Base-by-base conservation (phyloP, 2,113 vertebrate genomes). In the Halichoerus grypus region DNA sequence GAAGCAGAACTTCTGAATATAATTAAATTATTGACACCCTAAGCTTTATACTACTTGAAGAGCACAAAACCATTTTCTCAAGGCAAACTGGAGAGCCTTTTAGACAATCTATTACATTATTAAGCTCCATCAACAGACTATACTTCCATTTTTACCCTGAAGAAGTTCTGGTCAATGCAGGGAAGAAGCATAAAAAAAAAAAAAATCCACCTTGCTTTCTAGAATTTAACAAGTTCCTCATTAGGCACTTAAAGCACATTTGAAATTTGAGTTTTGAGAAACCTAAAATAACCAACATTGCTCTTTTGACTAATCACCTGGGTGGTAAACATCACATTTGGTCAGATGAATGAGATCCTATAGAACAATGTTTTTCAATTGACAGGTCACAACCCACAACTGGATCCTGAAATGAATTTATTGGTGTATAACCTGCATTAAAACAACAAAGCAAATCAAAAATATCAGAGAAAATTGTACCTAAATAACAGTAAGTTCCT, bases 1-100 rank as follows among this genome's bases (percentile, higher is more conserved):
- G 42, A 88, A 77, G 46, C 33, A 57, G 39, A 57, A 57, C 49
- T 33, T 91, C 80, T 28, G 77, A 87, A 88, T 4, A 65, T 6
- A 79, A 77, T 24, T 46, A 65, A 77, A 86, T 22, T 86, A 46
- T 6, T 46, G 65, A 61, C 31, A 94, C 11, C 16, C 18, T 53
- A 72, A 46, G 24, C 8, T 79, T 53, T 87, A 72, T 4, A 87
- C 13, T 55, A 82, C 31, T 49, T 39, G 57, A 92, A 90, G 33
- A 88, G 7, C 4, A 97, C 39, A 93, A 86, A 94, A 86, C 13
- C 39, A 93, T 80, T 53, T 95, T 85, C 91, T 88, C 55, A 87
- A 82, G 63, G 42, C 46, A 96, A 96, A 46, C 5, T 1, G 11
- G 46, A 55, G 4, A 79, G n/a, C 33, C 36, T 69, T 77, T 67